Evolutionary conservation across 2,113 vertebrate species (phyloP), one percentile per base, ranked within the genome.

Genomic region (Steatornis caripensis): DNA sequence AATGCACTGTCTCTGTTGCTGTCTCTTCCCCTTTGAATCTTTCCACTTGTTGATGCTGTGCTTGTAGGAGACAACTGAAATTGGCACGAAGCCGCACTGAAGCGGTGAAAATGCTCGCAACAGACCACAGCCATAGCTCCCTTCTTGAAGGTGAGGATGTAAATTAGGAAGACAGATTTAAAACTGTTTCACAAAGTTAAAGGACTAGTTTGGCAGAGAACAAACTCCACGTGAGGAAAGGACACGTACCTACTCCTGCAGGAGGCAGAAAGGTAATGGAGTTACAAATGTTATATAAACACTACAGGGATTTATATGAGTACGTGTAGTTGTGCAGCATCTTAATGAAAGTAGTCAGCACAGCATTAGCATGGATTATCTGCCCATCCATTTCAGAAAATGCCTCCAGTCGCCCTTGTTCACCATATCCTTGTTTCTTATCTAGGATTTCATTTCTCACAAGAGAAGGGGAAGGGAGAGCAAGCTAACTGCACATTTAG

Each of bases 231-330:
- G 36, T 36, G n/a, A 84, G 64, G 85, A 41, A 24, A 39, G 4
- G 27, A 48, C 4, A 22, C 4, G 17, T 14, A 46, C 3, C 0
- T 3, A 3, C 1, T 20, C 12, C 48, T 64, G 68, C 13, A 48
- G 84, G 43, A 54, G 71, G 46, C 36, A 57, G 36, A 39, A n/a
- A 74, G 57, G 68, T 30, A 69, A 46, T 6, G 0, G 1, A 15
- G 11, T 26, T 53, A 16, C 20, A 4, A 3, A 24, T 0, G 0
- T 34, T 30, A 18, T 8, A 23, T 8, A 34, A 46, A 60, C 32
- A 24, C 39, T 27, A 10, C 15, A 43, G 37, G n/a, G 30, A 69
- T 55, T 70, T 6, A 19, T 6, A 7, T 1, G 12, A 41, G 23
- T 26, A 45, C 1, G 1, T 34, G 64, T 2, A 18, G 39, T 6